phyloP scores from a whole-genome alignment of 2,888 invertebrate genomes.

The Ectobius pallidus region DNA sequence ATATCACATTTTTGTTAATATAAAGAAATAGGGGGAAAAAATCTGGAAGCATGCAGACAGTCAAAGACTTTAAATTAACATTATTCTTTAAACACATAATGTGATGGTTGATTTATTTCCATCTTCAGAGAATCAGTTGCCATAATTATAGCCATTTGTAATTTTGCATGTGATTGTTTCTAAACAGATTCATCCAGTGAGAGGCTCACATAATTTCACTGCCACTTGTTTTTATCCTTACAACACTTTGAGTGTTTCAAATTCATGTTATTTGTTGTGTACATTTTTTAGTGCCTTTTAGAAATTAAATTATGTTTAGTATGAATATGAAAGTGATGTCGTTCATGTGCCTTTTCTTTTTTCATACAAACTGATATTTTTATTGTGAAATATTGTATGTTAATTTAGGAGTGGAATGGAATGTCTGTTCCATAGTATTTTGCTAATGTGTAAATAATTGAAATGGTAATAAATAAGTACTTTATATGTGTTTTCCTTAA shows the following conservation, averaged over 20 bases:
- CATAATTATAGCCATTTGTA: slow-evolving; percentile 3
- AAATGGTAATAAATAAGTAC: slow-evolving; percentile 22
- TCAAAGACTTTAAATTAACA: slow-evolving; percentile 10
- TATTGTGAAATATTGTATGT: slow-evolving; percentile 17
- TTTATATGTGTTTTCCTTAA: slow-evolving; percentile 6
- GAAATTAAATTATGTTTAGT: slow-evolving; percentile 12
- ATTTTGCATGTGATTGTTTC: slow-evolving; percentile 24
- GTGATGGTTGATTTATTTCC: no score
- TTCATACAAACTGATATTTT: slow-evolving; percentile 21
- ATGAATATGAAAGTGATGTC: slow-evolving; percentile 16
- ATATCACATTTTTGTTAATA: slow-evolving; percentile 23
- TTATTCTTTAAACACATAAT: not conserved
- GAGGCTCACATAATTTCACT: slow-evolving; percentile 32
- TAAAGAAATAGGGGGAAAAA: not conserved
- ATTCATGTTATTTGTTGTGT: slow-evolving; percentile 22
- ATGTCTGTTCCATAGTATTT: slow-evolving; percentile 11
- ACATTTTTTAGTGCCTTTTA: slow-evolving; percentile 23
- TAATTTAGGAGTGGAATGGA: slow-evolving; percentile 5
- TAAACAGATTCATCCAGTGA: not conserved
- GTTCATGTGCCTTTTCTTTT: slow-evolving; percentile 13
- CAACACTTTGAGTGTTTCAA: slow-evolving; percentile 19
- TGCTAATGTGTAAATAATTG: slow-evolving; percentile 21
- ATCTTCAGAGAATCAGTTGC: no score
- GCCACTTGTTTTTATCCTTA: slow-evolving; percentile 28
- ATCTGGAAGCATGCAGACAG: not conserved